Base-by-base conservation (phyloP, 2,797 vertebrate species). In the Mycteria americana region DNA sequence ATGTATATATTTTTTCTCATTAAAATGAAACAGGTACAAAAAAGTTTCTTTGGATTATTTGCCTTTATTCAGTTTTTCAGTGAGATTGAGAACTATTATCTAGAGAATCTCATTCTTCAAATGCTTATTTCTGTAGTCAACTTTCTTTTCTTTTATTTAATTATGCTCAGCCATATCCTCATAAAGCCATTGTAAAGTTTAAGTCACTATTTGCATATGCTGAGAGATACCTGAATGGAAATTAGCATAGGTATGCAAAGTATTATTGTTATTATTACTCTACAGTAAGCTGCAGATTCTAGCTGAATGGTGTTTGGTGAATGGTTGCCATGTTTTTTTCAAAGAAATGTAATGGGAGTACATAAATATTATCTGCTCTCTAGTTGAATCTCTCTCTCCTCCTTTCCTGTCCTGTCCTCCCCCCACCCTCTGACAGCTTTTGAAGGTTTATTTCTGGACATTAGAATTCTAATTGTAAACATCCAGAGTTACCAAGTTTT, bases 241-340 rank as follows among this genome's bases (percentile, higher is more conserved):
- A 74, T 68, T 69, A 82, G 10, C 60, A 37, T 23, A 21, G 12
- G 5, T 21, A 24, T 85, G 11, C 2, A 18, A 74, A 69, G 8
- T 41, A 37, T 12, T 43, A 25, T 30, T 23, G 65, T 18, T 56
- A 33, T 65, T 45, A 25, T 31, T 41, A 33, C 5, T 54, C 21
- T 30, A 46, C 6, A 17, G 22, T 63, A 77, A 45, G 5, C 8
- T 59, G 22, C 72, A 69, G 43, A 46, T 48, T 82, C 14, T 11
- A 85, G 24, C 15, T 41, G 19, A 56, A 54, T 73, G 19, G 7
- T 51, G 21, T 64, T 69, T 78, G 23, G 30, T 65, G 37, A 73
- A 69, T 0, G 1, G 5, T n/a, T 51, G 13, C 21, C 13, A 12
- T 46, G 0, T 2, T 31, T 77, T 88, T 68, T 53, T 18, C 4